phyloP scores from a whole-genome alignment of 1,140 invertebrate species.

The Neodiprion pinetum region DNA sequence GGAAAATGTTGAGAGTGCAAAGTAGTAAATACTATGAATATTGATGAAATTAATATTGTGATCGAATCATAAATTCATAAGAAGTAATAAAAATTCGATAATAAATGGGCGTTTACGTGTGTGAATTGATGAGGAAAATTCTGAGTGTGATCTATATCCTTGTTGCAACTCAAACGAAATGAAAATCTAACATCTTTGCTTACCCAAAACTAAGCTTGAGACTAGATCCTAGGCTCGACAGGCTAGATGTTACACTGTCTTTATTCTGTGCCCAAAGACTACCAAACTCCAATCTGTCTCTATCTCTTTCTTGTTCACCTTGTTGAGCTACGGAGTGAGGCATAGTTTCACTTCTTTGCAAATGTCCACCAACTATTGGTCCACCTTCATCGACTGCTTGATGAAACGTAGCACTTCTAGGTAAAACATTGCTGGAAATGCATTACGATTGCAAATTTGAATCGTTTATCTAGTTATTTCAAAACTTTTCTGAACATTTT shows the following conservation, averaged over 20 bases:
- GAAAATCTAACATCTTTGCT: slow-evolving; percentile 46
- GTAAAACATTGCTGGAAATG: slow-evolving; percentile 49
- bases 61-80: slow-evolving; percentile 25
- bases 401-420: slow-evolving; percentile 58
- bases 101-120: slow-evolving; percentile 15
- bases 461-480: slow-evolving; percentile 18
- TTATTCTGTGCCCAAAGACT: slow-evolving; percentile 60
- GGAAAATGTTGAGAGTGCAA: no score
- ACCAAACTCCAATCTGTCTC: slow-evolving; percentile 53
- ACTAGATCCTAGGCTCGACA: slow-evolving; percentile 78
- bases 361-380: slow-evolving; percentile 45
- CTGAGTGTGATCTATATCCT: slow-evolving; percentile 18
- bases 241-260: slow-evolving; percentile 75
- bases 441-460: slow-evolving; percentile 19
- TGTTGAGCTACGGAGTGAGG: slow-evolving; percentile 64
- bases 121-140: neutral
- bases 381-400: slow-evolving; percentile 51
- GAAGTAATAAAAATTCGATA: slow-evolving; percentile 18
- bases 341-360: slow-evolving; percentile 85
- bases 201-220: slow-evolving; percentile 86
- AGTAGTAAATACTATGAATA: no score
- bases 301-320: slow-evolving; percentile 57
- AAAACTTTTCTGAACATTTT: no score
- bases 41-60: no score
- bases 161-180: neutral